Conservation (phyloP, 2,888 invertebrate species). For the Microdon myrmicae region DNA sequence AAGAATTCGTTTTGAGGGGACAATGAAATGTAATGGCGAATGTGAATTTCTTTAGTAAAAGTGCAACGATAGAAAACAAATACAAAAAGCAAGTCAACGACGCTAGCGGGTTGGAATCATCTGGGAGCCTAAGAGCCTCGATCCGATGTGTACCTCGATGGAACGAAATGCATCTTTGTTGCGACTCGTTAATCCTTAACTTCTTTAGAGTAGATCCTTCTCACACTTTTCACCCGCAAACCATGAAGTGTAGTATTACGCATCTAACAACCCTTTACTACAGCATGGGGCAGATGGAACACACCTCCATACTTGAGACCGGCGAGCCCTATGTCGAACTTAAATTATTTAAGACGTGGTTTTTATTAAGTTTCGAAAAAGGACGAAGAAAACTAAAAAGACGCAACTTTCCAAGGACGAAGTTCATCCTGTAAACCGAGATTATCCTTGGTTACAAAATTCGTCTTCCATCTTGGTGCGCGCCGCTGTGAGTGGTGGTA, state of each 20-base stretch:
- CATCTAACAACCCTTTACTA: constrained; percentile 18
- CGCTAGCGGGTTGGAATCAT: too few relatives aligned
- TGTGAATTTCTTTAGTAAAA: constrained; percentile 9
- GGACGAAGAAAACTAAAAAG: too few relatives aligned
- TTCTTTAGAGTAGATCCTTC: constrained; percentile 16
- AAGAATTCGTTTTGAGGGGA: constrained; percentile 38
- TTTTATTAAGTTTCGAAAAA: constrained; percentile 51
- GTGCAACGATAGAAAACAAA: constrained; percentile 32
- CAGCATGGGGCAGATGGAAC: too few relatives aligned
- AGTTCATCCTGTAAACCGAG: constrained; percentile 40
- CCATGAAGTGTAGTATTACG: constrained; percentile 37
- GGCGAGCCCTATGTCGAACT: constrained; percentile 40
- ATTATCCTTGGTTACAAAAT: constrained; percentile 36
- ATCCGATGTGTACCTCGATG: too few relatives aligned
- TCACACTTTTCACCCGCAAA: constrained; percentile 21
- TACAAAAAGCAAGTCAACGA: constrained; percentile 17
- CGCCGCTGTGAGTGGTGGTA: constrained; percentile 14
- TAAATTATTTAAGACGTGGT: constrained; percentile 52
- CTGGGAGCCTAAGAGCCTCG: too few relatives aligned
- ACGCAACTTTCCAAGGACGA: constrained; percentile 41
- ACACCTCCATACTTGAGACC: constrained; percentile 10
- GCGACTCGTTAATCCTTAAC: constrained; percentile 18
- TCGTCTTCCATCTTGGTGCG: constrained; percentile 3
- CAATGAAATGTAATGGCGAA: constrained; percentile 16
- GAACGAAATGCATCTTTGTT: neutral